Base-by-base conservation (phyloP, 2,797 vertebrate species). In the Channa striata region DNA sequence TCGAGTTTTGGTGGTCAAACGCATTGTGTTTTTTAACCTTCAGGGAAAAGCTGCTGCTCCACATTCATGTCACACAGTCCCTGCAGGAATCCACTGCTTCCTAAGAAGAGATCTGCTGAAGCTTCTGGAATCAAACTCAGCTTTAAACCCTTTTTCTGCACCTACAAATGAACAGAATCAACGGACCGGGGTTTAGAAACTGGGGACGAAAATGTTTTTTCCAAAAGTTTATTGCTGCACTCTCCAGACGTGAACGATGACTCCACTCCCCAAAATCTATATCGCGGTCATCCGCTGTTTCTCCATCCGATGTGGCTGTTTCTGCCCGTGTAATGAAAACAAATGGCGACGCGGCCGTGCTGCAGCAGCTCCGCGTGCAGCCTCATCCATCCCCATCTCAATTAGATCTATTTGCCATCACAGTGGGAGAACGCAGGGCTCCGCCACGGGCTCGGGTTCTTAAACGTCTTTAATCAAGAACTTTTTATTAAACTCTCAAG, bases 261-360 rank as follows among this genome's bases (percentile, higher is more conserved):
- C 17, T 3, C 40, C 43, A 30, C 40, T 58, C 50, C n/a, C 2
- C n/a, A 54, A 60, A 81, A 79, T 84, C 80, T 0, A 79, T 71
- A 50, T 33, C 17, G 23, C 8, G 64, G 39, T 42, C 50, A 12
- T 47, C 61, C 44, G 0, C 53, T 4, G 52, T 34, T 62, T 59
- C 68, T 54, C 50, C 20, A 16, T 57, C 47, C 8, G 11, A 7
- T 5, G 33, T 44, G 74, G 53, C 53, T 56, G 74, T 61, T 85
- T 53, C 39, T 46, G 64, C 60, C 75, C 34, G 46, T 2, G 53
- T 90, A 92, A 92, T 92, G 90, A 91, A 86, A 92, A 91, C 68
- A 89, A 92, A 92, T 91, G 81, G 80, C 1, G 59, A 59, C 48
- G 81, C 12, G 46, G 68, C n/a, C 5, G 1, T 1, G 40, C 66